A percentile compares a stretch with the other conserved stretches of the same genome.
phyloP scores from a whole-genome alignment of 37 sponge, comb jelly and placozoan species.

The Haliclona indistincta region DNA sequence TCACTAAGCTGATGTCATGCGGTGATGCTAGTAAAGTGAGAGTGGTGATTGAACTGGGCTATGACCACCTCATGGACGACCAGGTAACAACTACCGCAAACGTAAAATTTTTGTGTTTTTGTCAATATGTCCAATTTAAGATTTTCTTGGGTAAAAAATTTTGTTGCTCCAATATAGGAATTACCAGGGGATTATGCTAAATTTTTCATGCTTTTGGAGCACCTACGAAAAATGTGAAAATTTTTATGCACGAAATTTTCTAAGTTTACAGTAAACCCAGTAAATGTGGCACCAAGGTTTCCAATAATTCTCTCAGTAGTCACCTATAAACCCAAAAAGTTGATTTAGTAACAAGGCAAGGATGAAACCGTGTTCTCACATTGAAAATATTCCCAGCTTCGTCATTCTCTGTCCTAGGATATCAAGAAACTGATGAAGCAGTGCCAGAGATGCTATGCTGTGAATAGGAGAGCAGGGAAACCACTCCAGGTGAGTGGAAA shows the following conservation, averaged over 20 bases:
- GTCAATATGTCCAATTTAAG: background rate
- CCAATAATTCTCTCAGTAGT: background rate
- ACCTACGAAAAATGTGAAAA: too few species aligned
- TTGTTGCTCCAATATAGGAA: too few species aligned
- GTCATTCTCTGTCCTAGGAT: conserved; percentile 38
- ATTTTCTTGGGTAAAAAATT: too few species aligned
- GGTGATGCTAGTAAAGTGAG: conserved; percentile 42
- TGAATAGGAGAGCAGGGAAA: conserved; percentile 61
- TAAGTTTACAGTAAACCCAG: too few species aligned
- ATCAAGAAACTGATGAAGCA: conserved; percentile 69
- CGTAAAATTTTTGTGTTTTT: background rate
- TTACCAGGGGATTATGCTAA: too few species aligned
- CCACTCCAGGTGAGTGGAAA: conserved; percentile 58
- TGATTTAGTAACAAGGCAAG: conserved; percentile 5
- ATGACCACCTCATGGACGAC: conserved; percentile 77
- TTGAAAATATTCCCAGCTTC: too few species aligned
- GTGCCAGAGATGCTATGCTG: conserved; percentile 82
- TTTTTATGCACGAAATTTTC: too few species aligned
- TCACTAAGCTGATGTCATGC: conserved; percentile 46
- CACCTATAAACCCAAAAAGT: background rate
- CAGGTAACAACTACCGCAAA: conserved; percentile 27
- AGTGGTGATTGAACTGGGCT: conserved; percentile 77
- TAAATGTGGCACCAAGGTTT: background rate
- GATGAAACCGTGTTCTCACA: too few species aligned
- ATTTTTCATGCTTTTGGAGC: too few species aligned